Base-by-base conservation (phyloP, 64 coral and sea anemone species). In the Actinia tenebrosa region DNA sequence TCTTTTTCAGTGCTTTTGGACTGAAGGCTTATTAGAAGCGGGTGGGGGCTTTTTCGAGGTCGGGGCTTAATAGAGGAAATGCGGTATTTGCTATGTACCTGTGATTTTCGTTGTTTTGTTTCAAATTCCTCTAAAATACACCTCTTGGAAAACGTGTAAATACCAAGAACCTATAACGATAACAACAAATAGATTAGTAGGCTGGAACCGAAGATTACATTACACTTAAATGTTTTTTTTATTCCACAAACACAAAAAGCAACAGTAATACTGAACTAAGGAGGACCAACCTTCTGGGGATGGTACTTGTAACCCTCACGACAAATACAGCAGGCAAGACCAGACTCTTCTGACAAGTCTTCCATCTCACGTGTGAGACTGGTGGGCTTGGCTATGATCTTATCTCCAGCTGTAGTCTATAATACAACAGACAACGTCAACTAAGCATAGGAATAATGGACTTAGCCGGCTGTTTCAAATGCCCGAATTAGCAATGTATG, bases 241-340 rank as follows among this genome's bases (percentile, higher is more conserved):
- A 50, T 50, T 50, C 47, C 47, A 50, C 47, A 50, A 50, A 8
- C 47, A 50, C 47, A 8, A 50, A 50, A 50, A 8, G 47, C 7
- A 5, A 50, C 30, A 37, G 30, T 37, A 37, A 37, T 8, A 50
- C 47, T 46, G 3, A 60, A 50, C 19, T 4, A 64, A 10, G 56
- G 16, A 17, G 25, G 60, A 79, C 26, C 17, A 27, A 99, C 97
- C 91, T 99, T 99, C 23, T 95, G 91, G 2, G 97, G 97, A 22
- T 99, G 93, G 59, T 99, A 99, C 71, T 90, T 95, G 83, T 99
- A 99, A 2, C 97, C 97, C 64, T 99, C 97, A 22, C 93, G 91
- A 63, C 97, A 99, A 77, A 99, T 99, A 81, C 97, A 99, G 82
- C 97, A 99, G 15, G 85, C 88, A 30, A 99, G 79, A 0, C 93